Percentiles rank a stretch among this genome's conserved stretches.
Conservation (phyloP, 1,140 invertebrate genomes). For the Ephestia elutella region DNA sequence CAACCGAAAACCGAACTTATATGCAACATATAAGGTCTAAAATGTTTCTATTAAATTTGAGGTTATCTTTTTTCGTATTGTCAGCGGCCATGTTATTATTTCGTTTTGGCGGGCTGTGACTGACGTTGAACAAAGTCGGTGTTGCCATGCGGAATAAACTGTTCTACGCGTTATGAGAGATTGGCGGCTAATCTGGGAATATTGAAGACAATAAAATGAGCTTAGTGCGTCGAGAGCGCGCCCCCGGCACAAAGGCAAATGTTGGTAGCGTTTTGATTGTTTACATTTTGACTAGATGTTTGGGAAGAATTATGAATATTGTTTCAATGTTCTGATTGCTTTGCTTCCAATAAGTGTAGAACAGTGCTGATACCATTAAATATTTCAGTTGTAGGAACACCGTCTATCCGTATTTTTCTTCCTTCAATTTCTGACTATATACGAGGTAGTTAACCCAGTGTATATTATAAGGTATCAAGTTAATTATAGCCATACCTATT, state of each 20-base stretch:
- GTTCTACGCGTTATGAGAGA: conserved; percentile 71
- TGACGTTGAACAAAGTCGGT: conserved; percentile 65
- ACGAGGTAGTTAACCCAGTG: too few relatives aligned
- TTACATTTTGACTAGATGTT: conserved; percentile 6
- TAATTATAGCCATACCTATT: too few relatives aligned
- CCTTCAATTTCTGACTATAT: too few relatives aligned
- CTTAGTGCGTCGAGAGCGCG: conserved; percentile 50
- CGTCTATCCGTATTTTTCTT: too few relatives aligned
- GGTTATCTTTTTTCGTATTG: neutral
- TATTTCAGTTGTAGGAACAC: too few relatives aligned
- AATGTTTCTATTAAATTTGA: conserved; percentile 8
- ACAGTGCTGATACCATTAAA: too few relatives aligned
- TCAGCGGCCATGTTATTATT: conserved; percentile 60
- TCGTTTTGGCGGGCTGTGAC: conserved; percentile 66
- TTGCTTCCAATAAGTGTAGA: neutral
- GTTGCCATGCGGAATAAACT: conserved; percentile 73
- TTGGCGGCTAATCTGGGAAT: conserved; percentile 71
- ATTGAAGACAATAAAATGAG: conserved; percentile 74
- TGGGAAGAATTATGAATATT: neutral
- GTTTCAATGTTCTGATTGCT: neutral
- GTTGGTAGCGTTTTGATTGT: conserved; percentile 22
- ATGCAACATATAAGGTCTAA: conserved; percentile 16
- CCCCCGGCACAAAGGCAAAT: conserved; percentile 42
- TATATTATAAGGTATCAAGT: too few relatives aligned
- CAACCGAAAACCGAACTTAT: conserved; percentile 22